These are phyloP conservation scores for Dasypolia templi DNA, from an alignment of 2,888 invertebrate genomes.

Conservation along the genomic window DNA sequence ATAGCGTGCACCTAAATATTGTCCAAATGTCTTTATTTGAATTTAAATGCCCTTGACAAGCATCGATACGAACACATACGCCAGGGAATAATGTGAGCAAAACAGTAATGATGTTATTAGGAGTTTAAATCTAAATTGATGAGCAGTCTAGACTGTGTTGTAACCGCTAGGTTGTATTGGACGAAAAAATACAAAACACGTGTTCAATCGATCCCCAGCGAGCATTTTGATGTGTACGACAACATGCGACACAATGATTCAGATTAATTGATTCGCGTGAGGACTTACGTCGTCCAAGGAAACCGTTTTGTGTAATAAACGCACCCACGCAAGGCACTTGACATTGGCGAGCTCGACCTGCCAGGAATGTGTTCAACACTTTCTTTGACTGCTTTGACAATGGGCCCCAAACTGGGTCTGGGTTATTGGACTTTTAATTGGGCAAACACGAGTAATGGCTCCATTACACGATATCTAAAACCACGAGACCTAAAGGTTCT, in stretches of 20 bases:
- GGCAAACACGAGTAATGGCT: constrained; percentile 8
- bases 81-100: constrained; percentile 30
- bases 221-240: constrained; percentile 71
- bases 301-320: constrained; percentile 72
- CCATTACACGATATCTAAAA: constrained; percentile 5
- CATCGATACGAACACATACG: constrained; percentile 26
- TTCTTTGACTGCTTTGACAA: constrained; percentile 44
- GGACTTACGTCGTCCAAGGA: constrained; percentile 70
- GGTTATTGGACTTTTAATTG: constrained; percentile 34
- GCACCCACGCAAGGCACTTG: constrained; percentile 79
- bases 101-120: constrained; percentile 52
- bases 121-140: constrained; percentile 55
- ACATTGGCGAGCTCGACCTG: constrained; percentile 67
- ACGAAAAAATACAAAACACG: constrained; percentile 67
- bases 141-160: constrained; percentile 61
- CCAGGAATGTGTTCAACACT: constrained; percentile 22
- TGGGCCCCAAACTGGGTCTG: constrained; percentile 30
- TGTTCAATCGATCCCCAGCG: constrained; percentile 65
- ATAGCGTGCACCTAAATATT: constrained; percentile 70
- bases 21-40: constrained; percentile 57
- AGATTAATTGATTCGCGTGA: constrained; percentile 81
- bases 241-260: constrained; percentile 78
- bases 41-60: constrained; percentile 63
- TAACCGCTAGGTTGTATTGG: constrained; percentile 33
- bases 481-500: background rate